Percentiles rank a stretch among this genome's conserved stretches.
These are phyloP conservation scores for Thelaira solivaga DNA, from an alignment of 2,888 invertebrate genomes.

Conservation along the genomic window DNA sequence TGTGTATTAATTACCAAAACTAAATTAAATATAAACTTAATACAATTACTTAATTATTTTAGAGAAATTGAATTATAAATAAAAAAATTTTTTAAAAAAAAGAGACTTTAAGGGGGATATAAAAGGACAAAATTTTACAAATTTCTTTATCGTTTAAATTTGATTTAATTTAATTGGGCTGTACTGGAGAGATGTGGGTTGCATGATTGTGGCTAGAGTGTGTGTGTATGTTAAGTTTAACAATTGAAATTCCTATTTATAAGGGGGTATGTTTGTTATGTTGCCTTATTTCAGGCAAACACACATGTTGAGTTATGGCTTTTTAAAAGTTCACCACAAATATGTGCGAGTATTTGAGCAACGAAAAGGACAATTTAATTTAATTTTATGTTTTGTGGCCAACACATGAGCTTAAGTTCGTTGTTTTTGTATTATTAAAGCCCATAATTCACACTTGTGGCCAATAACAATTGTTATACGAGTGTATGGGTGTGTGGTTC, in stretches of 20 bases:
- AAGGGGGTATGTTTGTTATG: not conserved
- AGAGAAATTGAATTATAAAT: slow-evolving; percentile 40
- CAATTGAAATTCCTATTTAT: not conserved
- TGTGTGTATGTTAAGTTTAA: not conserved
- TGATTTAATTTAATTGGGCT: slow-evolving; percentile 22
- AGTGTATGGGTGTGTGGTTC: slow-evolving; percentile 41
- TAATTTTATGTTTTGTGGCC: slow-evolving; percentile 68
- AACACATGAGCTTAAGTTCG: slow-evolving; percentile 34
- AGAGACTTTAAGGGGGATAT: too few species aligned
- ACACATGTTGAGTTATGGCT: slow-evolving; percentile 54
- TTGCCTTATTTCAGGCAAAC: slow-evolving; percentile 14
- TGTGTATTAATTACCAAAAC: slow-evolving; percentile 50
- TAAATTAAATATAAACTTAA: slow-evolving; percentile 1
- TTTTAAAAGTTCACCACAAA: slow-evolving; percentile 51
- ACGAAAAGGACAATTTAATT: slow-evolving; percentile 74
- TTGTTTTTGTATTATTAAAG: slow-evolving; percentile 41
- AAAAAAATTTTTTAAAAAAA: slow-evolving; percentile 41
- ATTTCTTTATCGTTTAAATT: slow-evolving; percentile 29
- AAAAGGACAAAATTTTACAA: too few species aligned
- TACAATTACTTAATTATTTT: slow-evolving; percentile 35
- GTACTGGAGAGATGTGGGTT: not conserved
- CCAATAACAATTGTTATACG: slow-evolving; percentile 54
- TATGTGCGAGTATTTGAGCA: slow-evolving; percentile 67
- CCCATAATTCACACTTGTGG: slow-evolving; percentile 69
- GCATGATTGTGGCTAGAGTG: not conserved